Evolutionary conservation across 2,797 vertebrate genomes (phyloP), one percentile per base, ranked within the genome.

Genomic region (Sebastes jordani): DNA sequence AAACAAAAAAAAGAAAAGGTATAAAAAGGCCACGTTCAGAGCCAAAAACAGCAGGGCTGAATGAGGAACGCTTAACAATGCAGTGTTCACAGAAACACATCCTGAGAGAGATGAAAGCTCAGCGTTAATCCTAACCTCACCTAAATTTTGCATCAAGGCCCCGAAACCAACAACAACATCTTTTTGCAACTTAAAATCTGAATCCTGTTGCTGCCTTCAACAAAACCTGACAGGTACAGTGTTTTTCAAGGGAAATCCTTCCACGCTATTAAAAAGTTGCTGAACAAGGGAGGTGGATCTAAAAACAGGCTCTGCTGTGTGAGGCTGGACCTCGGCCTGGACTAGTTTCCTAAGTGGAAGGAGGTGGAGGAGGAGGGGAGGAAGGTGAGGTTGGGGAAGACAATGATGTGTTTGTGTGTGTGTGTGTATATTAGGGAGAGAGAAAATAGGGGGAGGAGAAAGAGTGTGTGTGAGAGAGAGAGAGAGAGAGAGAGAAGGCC

Each of bases 351-450:
- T 89, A 36, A 38, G 22, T 20, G 52, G 64, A 58, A 25, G 20
- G 49, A 4, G 27, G 34, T 49, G 14, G 14, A 46, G 52, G 32
- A 54, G n/a, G 59, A 54, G 7, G 46, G 55, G 27, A 46, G 74
- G 46, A 67, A 80, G 79, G 79, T 74, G 67, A 75, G 73, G 86
- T 67, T 68, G 52, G 80, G 70, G 60, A 75, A 87, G 90, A 94
- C 92, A 95, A 94, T 92, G 86, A 91, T 84, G 89, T 89, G 86
- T 87, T 76, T 93, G 86, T 93, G 38, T 83, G 56, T 82, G 38
- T 42, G 38, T 42, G 38, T 42, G 38, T 42, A 36, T 83, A 62
- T 84, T 27, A 52, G 42, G 22, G 71, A 77, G 76, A 79, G 73
- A 81, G 61, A 87, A 74, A 83, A 78, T 3, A 20, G 72, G 72